Conservation (phyloP, 2,113 vertebrate genomes). For the Syngnathoides biaculeatus region DNA sequence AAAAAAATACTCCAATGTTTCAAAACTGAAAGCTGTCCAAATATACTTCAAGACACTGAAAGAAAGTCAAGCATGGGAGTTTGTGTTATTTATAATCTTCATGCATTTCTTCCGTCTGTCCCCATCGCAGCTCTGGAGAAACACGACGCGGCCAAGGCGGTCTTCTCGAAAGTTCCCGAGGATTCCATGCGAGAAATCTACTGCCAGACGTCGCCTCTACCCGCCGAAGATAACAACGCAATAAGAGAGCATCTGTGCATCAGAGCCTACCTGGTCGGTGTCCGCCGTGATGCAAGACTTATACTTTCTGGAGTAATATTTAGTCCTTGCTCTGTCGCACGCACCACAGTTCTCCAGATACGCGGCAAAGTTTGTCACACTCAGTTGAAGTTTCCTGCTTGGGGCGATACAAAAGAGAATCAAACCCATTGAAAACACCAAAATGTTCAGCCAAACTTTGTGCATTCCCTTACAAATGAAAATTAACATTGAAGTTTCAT, state of each 20-base stretch:
- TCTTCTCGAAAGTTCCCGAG: constrained; percentile 92
- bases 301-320: too few relatives aligned
- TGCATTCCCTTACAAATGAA: neutral
- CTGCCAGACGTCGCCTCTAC: constrained; percentile 79
- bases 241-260: constrained; percentile 94
- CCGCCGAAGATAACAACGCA: constrained; percentile 90
- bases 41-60: too few relatives aligned
- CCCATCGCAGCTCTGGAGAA: constrained; percentile 84
- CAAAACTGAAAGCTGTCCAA: too few relatives aligned
- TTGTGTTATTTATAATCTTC: neutral
- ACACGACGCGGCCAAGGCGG: constrained; percentile 91
- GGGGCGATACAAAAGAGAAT: too few relatives aligned
- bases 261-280: constrained; percentile 89
- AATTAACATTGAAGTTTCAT: too few relatives aligned
- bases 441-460: too few relatives aligned
- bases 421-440: too few relatives aligned
- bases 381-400: too few relatives aligned
- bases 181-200: constrained; percentile 94
- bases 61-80: too few relatives aligned
- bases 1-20: too few relatives aligned
- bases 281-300: neutral
- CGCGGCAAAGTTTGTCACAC: neutral
- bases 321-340: neutral
- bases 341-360: neutral
- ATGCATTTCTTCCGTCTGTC: neutral